A percentile compares a stretch with the other conserved stretches of the same genome.
Evolutionary conservation across 2,113 vertebrate genomes (phyloP).

Genomic region (Ranitomeya variabilis): DNA sequence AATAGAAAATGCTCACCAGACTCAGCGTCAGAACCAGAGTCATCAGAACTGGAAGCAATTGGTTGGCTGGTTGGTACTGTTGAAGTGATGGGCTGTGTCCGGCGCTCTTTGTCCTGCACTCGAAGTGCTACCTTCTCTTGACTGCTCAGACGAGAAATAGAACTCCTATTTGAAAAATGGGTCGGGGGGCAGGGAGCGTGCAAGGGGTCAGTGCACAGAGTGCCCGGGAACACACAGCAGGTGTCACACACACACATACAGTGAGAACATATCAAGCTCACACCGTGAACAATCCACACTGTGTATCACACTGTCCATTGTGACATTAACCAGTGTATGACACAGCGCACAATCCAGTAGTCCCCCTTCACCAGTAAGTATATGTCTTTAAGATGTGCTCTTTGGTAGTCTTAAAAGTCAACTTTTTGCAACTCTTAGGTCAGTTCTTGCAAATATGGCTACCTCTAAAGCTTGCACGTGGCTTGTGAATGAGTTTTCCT

Average conservation of each 20-base stretch:
- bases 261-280: constrained; percentile 42
- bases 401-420: not conserved
- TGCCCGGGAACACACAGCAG: constrained; percentile 44
- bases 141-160: constrained; percentile 89
- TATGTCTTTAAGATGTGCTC: not conserved
- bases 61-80: constrained; percentile 69
- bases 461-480: not conserved
- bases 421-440: not conserved
- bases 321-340: constrained; percentile 30
- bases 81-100: constrained; percentile 67
- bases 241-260: constrained; percentile 11
- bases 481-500: not conserved
- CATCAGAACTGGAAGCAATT: constrained; percentile 67
- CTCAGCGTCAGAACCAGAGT: not conserved
- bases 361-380: not conserved
- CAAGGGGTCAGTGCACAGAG: constrained; percentile 63
- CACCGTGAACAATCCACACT: constrained; percentile 4
- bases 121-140: constrained; percentile 86
- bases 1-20: constrained; percentile 27
- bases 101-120: constrained; percentile 86
- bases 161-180: constrained; percentile 75
- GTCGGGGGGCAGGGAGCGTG: constrained; percentile 63
- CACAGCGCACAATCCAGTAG: not conserved
- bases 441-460: not conserved
- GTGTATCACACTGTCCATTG: constrained; percentile 31